These are phyloP conservation scores for Escarpia spicata DNA, from an alignment of 2,888 invertebrate genomes.

Conservation along the genomic window DNA sequence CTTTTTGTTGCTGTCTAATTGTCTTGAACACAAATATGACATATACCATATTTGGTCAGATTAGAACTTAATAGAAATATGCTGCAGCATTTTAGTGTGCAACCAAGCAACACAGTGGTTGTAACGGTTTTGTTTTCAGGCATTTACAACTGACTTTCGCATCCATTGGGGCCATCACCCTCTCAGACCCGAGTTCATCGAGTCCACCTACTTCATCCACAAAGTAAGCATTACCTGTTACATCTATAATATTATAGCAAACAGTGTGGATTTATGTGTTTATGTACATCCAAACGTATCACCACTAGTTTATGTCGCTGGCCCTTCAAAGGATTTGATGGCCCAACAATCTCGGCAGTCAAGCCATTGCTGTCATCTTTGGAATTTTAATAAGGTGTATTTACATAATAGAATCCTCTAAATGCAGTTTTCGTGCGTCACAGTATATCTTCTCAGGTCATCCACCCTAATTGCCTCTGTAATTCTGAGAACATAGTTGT, in stretches of 20 bases:
- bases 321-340: too few relatives aligned
- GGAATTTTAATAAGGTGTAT: too few relatives aligned
- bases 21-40: background rate
- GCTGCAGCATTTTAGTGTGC: background rate
- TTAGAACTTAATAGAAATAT: background rate
- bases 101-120: background rate
- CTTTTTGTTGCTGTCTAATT: too few relatives aligned
- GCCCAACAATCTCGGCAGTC: too few relatives aligned
- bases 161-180: constrained; percentile 99
- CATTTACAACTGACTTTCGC: constrained; percentile 97
- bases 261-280: background rate
- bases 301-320: background rate
- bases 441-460: too few relatives aligned
- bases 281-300: background rate
- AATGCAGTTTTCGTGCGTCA: too few relatives aligned
- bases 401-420: too few relatives aligned
- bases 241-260: too few relatives aligned
- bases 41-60: background rate
- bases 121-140: constrained; percentile 64
- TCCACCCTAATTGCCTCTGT: too few relatives aligned
- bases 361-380: too few relatives aligned
- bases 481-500: too few relatives aligned
- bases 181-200: constrained; percentile 94
- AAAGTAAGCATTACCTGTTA: constrained; percentile 62
- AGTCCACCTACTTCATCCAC: constrained; percentile 96